Base-by-base conservation (phyloP, 2,113 vertebrate species). In the Thymallus thymallus region DNA sequence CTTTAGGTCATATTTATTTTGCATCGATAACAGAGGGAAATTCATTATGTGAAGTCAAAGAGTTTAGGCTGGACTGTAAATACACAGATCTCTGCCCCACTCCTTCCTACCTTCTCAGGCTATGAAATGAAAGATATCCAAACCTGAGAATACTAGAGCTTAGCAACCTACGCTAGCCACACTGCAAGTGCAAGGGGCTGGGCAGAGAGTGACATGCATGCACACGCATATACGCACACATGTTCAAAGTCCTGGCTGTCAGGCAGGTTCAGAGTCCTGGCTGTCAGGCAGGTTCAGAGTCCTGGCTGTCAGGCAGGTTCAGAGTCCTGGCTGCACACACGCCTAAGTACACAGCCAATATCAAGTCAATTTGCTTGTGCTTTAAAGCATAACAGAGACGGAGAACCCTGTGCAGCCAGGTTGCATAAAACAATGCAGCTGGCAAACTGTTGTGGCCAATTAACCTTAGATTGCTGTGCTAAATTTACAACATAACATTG, bases 81-180 rank as follows among this genome's bases (percentile, higher is more conserved):
- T n/a, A n/a, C 69, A 80, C 74, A 85, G 74, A 78, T 14, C 74
- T 83, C 81, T 71, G 63, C 69, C 69, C 76, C 69, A 71, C 77
- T 65, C 75, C 85, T 75, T 71, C 64, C 77, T 73, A 58, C 18
- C 48, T 85, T 69, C 41, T 83, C 75, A 68, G 78, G 80, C 82
- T 83, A 30, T 32, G 79, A 88, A 88, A 88, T 87, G 84, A 89
- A 85, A 89, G 86, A 90, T 84, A 84, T 82, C 55, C 56, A 69
- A 76, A 81, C 76, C 86, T 81, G 88, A 84, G 60, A 86, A 89
- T 81, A 80, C 65, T 78, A 83, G 80, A 85, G 77, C 90, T 88
- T 91, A 85, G 91, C 88, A 91, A 92, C 92, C 72, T 56, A 80
- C 72, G 87, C 76, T 85, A 91, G 84, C 88, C 79, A 88, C 84